Percentiles rank a stretch among this genome's conserved stretches.
Conservation (phyloP, 2,113 vertebrate species). For the Typhlomys cinereus region DNA sequence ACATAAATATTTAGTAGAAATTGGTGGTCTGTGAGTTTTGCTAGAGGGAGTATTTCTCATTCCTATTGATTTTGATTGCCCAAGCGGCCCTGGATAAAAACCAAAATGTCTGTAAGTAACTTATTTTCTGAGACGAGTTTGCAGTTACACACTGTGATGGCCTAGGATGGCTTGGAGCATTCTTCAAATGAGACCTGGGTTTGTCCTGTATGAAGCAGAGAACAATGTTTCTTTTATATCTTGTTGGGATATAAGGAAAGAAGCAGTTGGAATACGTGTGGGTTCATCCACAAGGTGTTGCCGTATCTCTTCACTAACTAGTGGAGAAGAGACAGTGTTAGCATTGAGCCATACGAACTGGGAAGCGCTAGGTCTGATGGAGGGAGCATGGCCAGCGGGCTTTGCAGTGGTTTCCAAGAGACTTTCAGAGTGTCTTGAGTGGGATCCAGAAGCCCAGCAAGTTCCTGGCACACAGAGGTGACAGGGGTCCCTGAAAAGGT, state of each 20-base stretch:
- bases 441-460: background rate
- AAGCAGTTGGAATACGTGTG: fast-evolving
- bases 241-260: background rate
- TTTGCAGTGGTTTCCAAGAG: background rate
- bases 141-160: background rate
- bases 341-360: background rate
- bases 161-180: background rate
- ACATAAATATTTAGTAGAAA: slow-evolving; percentile 37
- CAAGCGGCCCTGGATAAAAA: background rate
- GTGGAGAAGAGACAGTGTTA: background rate
- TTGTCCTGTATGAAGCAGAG: background rate
- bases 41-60: background rate
- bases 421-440: background rate
- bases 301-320: background rate
- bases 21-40: background rate
- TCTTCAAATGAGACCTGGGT: background rate
- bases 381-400: background rate
- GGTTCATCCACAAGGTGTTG: background rate
- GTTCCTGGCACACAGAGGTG: background rate
- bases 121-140: background rate
- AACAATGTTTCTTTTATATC: background rate
- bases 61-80: background rate
- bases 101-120: background rate
- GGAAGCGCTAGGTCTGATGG: background rate
- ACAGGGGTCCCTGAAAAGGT: background rate